phyloP scores from a whole-genome alignment of 2,888 invertebrate genomes.

The Thelaira solivaga region DNA sequence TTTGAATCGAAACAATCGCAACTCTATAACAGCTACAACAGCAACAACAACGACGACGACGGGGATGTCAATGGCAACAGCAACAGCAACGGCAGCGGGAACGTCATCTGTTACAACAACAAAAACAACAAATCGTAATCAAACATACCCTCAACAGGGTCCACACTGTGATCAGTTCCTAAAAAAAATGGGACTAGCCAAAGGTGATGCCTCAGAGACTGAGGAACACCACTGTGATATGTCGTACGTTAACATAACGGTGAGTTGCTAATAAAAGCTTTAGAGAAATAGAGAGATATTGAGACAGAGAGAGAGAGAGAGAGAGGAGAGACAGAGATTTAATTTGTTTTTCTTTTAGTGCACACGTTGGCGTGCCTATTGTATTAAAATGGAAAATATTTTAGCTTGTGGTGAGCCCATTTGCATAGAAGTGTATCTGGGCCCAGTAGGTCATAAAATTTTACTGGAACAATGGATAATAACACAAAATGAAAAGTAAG shows the following conservation, averaged over 20 bases:
- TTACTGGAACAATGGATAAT: slow-evolving; percentile 77
- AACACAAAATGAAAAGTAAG: slow-evolving; percentile 75
- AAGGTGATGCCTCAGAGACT: slow-evolving; percentile 73
- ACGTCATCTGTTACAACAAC: slow-evolving; percentile 31
- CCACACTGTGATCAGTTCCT: slow-evolving; percentile 78
- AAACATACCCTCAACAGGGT: slow-evolving; percentile 74
- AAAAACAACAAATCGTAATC: slow-evolving; percentile 52
- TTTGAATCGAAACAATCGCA: slow-evolving; percentile 5
- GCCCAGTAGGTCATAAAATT: slow-evolving; percentile 75
- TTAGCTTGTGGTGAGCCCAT: slow-evolving; percentile 74
- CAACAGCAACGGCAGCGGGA: slow-evolving; percentile 32
- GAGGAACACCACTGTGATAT: slow-evolving; percentile 78
- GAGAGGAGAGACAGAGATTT: not conserved
- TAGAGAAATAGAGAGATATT: too few species aligned
- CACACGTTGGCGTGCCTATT: slow-evolving; percentile 77
- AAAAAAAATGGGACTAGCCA: slow-evolving; percentile 76
- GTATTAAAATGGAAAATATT: slow-evolving; percentile 75
- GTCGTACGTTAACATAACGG: slow-evolving; percentile 77
- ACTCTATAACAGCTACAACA: slow-evolving; percentile 41
- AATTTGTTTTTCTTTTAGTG: slow-evolving; percentile 67
- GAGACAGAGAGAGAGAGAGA: too few species aligned
- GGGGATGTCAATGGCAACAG: not conserved
- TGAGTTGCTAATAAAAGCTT: slow-evolving; percentile 64
- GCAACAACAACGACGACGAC: slow-evolving; percentile 23
- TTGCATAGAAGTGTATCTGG: slow-evolving; percentile 77